Conservation (phyloP, 1,140 invertebrate species). For the Cheumatopsyche charites region DNA sequence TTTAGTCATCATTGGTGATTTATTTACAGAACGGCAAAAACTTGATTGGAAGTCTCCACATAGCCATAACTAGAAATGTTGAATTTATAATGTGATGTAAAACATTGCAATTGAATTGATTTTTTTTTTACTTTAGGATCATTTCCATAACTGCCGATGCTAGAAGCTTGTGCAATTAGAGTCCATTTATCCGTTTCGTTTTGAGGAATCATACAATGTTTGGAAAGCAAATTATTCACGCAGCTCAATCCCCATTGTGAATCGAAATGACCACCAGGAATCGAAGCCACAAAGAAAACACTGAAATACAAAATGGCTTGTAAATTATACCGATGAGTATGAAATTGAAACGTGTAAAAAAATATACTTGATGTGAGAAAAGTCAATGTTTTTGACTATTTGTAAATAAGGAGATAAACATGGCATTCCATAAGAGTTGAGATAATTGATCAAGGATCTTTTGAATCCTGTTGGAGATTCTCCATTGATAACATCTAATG, state of each 20-base stretch:
- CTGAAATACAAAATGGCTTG: conserved; percentile 55
- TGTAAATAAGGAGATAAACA: conserved; percentile 76
- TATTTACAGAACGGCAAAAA: conserved; percentile 52
- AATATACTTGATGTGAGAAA: conserved; percentile 78
- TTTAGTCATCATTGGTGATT: conserved; percentile 51
- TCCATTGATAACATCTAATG: conserved; percentile 66
- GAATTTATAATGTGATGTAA: not conserved
- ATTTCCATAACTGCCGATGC: conserved; percentile 83
- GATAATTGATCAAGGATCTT: conserved; percentile 80
- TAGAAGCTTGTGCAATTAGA: conserved; percentile 84
- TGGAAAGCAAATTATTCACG: conserved; percentile 68
- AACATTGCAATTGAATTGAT: not conserved
- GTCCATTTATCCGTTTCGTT: conserved; percentile 61
- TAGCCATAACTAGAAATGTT: conserved; percentile 53
- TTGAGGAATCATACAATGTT: conserved; percentile 65
- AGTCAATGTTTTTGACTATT: conserved; percentile 76
- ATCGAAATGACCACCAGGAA: conserved; percentile 79
- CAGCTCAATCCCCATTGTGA: conserved; percentile 75
- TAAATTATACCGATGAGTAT: conserved; percentile 5
- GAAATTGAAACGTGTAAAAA: conserved; percentile 18
- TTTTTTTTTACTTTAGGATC: conserved; percentile 53
- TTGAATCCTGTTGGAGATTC: conserved; percentile 89
- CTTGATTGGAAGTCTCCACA: conserved; percentile 58
- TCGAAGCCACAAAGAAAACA: conserved; percentile 84
- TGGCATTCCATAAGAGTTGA: conserved; percentile 74